Conservation (phyloP, 2,888 invertebrate genomes). For the Hedya salicella region DNA sequence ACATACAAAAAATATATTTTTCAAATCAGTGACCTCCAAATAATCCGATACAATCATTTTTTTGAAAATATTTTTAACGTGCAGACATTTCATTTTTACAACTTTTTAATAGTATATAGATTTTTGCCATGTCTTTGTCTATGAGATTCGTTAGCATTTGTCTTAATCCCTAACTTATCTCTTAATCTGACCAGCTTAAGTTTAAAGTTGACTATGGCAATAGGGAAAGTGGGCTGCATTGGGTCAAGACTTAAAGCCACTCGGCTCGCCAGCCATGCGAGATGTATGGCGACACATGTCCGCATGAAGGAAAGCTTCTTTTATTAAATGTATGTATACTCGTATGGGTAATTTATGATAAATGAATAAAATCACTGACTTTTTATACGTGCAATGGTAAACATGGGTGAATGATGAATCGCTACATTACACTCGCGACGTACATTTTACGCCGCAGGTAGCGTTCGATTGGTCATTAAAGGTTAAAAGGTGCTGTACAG, state of each 20-base stretch:
- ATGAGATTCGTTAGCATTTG: conserved; percentile 12
- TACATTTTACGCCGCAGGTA: conserved; percentile 29
- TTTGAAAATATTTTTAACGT: no score
- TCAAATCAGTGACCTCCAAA: no score
- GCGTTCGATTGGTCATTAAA: conserved; percentile 12
- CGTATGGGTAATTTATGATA: conserved; percentile 36
- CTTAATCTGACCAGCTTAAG: conserved; percentile 56
- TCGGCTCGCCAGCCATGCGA: conserved; percentile 36
- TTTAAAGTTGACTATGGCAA: conserved; percentile 52
- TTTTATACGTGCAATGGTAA: conserved; percentile 26
- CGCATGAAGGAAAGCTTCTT: conserved; percentile 20
- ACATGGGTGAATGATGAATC: conserved; percentile 33
- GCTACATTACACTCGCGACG: conserved; percentile 18
- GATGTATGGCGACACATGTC: conserved; percentile 32
- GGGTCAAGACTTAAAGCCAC: conserved; percentile 51
- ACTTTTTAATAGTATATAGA: no score
- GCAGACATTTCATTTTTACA: no score
- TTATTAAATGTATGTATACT: conserved; percentile 20
- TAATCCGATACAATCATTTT: no score
- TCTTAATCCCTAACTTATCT: conserved; percentile 53
- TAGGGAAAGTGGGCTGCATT: conserved; percentile 56
- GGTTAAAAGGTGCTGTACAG: conserved; percentile 21
- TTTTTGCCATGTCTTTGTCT: conserved; percentile 4
- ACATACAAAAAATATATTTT: no score
- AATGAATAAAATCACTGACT: conserved; percentile 33